phyloP scores from a whole-genome alignment of 2,888 invertebrate species.

The Marasmarcha lunaedactyla region DNA sequence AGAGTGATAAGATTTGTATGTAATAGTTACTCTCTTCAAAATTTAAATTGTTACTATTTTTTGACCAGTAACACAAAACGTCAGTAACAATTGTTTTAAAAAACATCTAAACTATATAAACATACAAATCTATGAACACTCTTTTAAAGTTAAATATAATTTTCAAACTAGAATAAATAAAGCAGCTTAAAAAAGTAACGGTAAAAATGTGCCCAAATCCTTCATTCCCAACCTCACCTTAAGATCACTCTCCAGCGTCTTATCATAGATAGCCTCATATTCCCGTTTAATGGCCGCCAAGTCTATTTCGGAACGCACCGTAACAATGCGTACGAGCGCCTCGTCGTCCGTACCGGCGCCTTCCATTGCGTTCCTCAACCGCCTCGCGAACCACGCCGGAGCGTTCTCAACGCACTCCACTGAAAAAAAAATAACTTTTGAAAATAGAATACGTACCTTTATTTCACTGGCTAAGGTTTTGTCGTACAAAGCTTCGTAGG shows the following conservation, averaged over 20 bases:
- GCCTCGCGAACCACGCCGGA: slow-evolving; percentile 77
- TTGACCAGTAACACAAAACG: slow-evolving; percentile 5
- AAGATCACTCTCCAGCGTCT: slow-evolving; percentile 74
- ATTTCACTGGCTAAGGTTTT: slow-evolving; percentile 76
- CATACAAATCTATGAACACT: too few species aligned
- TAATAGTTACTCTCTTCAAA: too few species aligned
- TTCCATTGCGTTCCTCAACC: slow-evolving; percentile 73
- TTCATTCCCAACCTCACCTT: slow-evolving; percentile 45
- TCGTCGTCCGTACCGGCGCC: slow-evolving; percentile 80
- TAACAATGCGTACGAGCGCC: slow-evolving; percentile 76
- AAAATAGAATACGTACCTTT: slow-evolving; percentile 65
- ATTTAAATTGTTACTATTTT: too few species aligned
- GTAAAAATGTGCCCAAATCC: neutral
- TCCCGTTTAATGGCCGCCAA: slow-evolving; percentile 76
- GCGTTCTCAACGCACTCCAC: slow-evolving; percentile 80
- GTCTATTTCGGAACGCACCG: slow-evolving; percentile 77
- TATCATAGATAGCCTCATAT: slow-evolving; percentile 77
- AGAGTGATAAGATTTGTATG: too few species aligned
- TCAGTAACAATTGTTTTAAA: too few species aligned
- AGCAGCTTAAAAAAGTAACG: too few species aligned
- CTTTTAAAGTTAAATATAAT: too few species aligned
- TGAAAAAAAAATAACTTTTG: slow-evolving; percentile 36
- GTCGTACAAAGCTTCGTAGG: slow-evolving; percentile 78
- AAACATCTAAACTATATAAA: too few species aligned
- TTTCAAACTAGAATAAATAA: neutral